These are phyloP conservation scores for Stigmatopora nigra DNA, from an alignment of 2,113 vertebrate genomes.

Conservation along the genomic window DNA sequence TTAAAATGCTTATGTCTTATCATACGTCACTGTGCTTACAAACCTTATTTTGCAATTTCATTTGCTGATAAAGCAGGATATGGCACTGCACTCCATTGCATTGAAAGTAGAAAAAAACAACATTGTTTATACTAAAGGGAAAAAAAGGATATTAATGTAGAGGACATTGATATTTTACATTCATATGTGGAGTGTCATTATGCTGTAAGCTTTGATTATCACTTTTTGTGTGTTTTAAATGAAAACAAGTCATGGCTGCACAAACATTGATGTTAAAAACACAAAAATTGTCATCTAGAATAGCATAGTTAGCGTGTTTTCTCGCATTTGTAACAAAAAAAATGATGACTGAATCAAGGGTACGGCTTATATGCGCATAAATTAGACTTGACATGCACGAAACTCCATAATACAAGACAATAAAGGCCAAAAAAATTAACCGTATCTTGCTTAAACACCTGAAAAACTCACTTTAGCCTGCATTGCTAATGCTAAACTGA, in stretches of 20 bases:
- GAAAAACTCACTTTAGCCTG: too few relatives aligned
- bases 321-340: neutral
- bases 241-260: neutral
- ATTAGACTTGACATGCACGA: too few relatives aligned
- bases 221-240: neutral
- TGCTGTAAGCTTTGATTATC: neutral
- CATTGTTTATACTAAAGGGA: neutral
- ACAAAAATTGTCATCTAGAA: too few relatives aligned
- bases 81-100: constrained; percentile 2
- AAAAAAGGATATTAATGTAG: neutral
- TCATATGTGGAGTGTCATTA: neutral
- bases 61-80: constrained; percentile 31
- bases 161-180: neutral
- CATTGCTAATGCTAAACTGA: too few relatives aligned
- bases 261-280: neutral
- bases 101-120: neutral
- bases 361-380: too few relatives aligned
- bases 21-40: constrained; percentile 23
- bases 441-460: too few relatives aligned
- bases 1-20: constrained; percentile 13
- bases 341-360: too few relatives aligned
- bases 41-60: constrained; percentile 16
- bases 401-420: too few relatives aligned
- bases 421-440: too few relatives aligned
- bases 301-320: neutral